phyloP scores from a whole-genome alignment of 2,888 invertebrate genomes.

The Macroteleia sp. region DNA sequence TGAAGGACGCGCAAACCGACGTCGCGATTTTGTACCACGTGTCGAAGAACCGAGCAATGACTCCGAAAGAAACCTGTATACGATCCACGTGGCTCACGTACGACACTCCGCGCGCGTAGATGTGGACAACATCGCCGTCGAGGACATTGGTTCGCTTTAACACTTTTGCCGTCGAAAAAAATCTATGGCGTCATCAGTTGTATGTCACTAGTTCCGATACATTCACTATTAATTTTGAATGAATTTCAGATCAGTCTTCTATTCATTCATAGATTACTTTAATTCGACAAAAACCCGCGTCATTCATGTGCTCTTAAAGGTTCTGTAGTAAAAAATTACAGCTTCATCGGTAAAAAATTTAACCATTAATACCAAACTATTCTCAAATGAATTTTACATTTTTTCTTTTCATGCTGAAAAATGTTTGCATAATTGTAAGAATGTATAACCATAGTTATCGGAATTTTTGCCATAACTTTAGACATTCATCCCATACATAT shows the following conservation, averaged over 20 bases:
- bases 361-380: too few species aligned
- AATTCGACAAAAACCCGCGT: background rate
- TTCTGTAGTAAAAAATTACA: too few species aligned
- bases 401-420: too few species aligned
- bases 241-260: conserved; percentile 6
- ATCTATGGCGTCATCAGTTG: conserved; percentile 42
- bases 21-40: conserved; percentile 62
- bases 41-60: conserved; percentile 58
- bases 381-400: too few species aligned
- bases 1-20: too few species aligned
- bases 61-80: conserved; percentile 63
- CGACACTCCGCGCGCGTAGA: conserved; percentile 42
- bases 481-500: too few species aligned
- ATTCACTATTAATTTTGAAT: conserved; percentile 37
- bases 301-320: too few species aligned
- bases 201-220: conserved; percentile 27
- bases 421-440: too few species aligned
- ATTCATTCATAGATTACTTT: conserved; percentile 24
- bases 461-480: too few species aligned
- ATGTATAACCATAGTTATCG: too few species aligned
- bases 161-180: conserved; percentile 52
- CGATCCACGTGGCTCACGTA: conserved; percentile 70
- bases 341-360: too few species aligned
- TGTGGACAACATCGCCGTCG: conserved; percentile 36
- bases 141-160: conserved; percentile 36